Base-by-base conservation (phyloP, 2,888 invertebrate genomes). In the Eristalis arbustorum region DNA sequence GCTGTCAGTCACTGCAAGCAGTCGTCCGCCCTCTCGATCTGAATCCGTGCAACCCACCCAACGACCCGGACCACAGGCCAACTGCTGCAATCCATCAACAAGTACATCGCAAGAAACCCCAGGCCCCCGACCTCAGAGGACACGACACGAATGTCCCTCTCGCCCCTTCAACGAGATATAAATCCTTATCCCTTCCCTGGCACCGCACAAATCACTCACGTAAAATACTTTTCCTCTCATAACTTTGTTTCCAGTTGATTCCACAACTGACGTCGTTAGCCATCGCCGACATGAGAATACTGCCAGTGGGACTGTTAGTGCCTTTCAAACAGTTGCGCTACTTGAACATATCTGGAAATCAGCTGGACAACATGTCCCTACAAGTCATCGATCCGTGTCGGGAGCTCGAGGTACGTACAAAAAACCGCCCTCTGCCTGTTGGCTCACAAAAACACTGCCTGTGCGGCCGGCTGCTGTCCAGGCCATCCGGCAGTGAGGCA, bases 341-440 rank as follows among this genome's bases (percentile, higher is more conserved):
- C 84, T 93, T 97, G 88, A 96, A 97, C 93, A 92, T 97, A 89
- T 96, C 96, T 40, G 95, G 95, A 90, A 97, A 97, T 93, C 94
- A 95, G 90, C 93, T 97, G 91, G 91, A 92, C 89, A 92, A 91
- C 79, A 91, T 92, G 90, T 91, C 92, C 76, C 88, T 92, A 89
- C 91, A 92, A 90, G 92, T 93, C 84, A 92, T 93, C 89, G 91
- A 92, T 91, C 91, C 93, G 23, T 92, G 93, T 84, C 90, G 90
- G 13, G 90, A 91, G 82, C 89, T 93, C 23, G 92, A 93, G 92
- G 93, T 93, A 90, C 90, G 91, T 89, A 69, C 28, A 40, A 2
- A 49, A 18, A 1, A 4, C 18, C n/a, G 18, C 31, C 31, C 31
- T 31, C 10, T 1, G 5, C 37, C 13, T 0, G 13, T 13, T 2